Conservation (phyloP, 2,888 invertebrate species). For the Stratiomys singularior region DNA sequence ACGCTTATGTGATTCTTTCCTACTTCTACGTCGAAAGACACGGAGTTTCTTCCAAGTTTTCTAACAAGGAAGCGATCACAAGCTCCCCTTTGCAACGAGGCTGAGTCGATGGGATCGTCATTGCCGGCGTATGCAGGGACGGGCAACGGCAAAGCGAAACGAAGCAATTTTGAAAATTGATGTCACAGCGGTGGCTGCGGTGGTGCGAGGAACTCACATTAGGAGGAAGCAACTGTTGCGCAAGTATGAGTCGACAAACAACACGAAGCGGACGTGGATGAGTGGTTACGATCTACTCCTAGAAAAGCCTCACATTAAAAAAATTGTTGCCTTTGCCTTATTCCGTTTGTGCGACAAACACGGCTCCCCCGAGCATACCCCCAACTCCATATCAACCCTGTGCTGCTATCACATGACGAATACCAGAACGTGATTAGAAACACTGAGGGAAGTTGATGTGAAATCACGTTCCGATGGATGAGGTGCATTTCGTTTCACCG, state of each 20-base stretch:
- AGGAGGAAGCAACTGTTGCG: slow-evolving; percentile 46
- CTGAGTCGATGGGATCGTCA: background rate
- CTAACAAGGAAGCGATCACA: slow-evolving; percentile 48
- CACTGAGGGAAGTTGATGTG: too few relatives aligned
- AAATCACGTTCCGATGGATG: too few relatives aligned
- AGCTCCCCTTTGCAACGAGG: slow-evolving; percentile 24
- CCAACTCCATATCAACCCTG: slow-evolving; percentile 18
- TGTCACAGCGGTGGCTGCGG: slow-evolving; percentile 50
- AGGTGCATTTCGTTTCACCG: too few relatives aligned
- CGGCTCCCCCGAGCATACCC: slow-evolving; percentile 13
- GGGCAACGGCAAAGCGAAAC: slow-evolving; percentile 37
- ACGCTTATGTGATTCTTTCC: background rate
- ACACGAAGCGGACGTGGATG: slow-evolving; percentile 35
- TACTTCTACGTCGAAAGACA: background rate
- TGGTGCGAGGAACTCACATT: slow-evolving; percentile 41
- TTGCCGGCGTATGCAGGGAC: slow-evolving; percentile 17
- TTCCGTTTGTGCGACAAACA: slow-evolving; percentile 38
- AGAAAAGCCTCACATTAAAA: slow-evolving; percentile 42
- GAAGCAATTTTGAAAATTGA: slow-evolving; percentile 50
- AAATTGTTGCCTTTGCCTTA: slow-evolving; percentile 47
- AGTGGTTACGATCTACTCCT: slow-evolving; percentile 47
- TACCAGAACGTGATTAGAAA: too few relatives aligned
- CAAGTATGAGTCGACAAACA: slow-evolving; percentile 27
- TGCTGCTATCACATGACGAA: background rate
- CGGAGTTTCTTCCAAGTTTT: slow-evolving; percentile 14